Base-by-base conservation (phyloP, 2,113 vertebrate species). In the Tetraodon nigroviridis region DNA sequence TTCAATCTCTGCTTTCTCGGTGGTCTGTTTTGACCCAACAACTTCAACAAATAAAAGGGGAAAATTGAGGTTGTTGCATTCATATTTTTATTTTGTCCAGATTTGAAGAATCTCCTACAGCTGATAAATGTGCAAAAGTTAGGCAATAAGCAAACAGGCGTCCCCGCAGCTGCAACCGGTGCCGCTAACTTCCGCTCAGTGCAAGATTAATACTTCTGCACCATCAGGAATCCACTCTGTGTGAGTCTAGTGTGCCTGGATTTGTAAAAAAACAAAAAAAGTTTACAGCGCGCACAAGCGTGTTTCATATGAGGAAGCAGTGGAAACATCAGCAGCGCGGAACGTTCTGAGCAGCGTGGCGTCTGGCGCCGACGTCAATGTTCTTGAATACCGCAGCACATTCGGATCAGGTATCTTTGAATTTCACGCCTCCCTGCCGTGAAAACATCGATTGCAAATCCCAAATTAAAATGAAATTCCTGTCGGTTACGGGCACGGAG, bases 391-490 rank as follows among this genome's bases (percentile, higher is more conserved):
- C 76, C 81, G 61, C 67, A 52, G 24, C 18, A 41, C 54, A 64
- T 65, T 48, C 51, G 51, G 59, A 58, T 74, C 69, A 76, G 76
- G 76, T 63, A 59, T 61, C 67, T 67, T 61, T 64, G 71, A 77
- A 71, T 37, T 49, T 22, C 48, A 77, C 71, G 66, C 60, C 65
- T 64, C 78, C 71, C 24, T 65, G 63, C 62, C 65, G 75, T 22
- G 61, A 73, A 69, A 73, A 78, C 78, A 72, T 75, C 64, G 64
- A 62, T 46, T 71, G 73, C 67, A 67, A 64, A 76, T 79, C 51
- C 62, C 62, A 69, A 71, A 82, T 71, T 66, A 55, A 75, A 73
- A 71, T 70, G 24, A 67, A 72, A 81, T 69, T 64, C 48, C 61
- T 68, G 53, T 68, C 58, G 51, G 58, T 72, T 48, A 41, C 53